Evolutionary conservation across 1,140 invertebrate species (phyloP).

Genomic region (Zaprionus kolodkinae): DNA sequence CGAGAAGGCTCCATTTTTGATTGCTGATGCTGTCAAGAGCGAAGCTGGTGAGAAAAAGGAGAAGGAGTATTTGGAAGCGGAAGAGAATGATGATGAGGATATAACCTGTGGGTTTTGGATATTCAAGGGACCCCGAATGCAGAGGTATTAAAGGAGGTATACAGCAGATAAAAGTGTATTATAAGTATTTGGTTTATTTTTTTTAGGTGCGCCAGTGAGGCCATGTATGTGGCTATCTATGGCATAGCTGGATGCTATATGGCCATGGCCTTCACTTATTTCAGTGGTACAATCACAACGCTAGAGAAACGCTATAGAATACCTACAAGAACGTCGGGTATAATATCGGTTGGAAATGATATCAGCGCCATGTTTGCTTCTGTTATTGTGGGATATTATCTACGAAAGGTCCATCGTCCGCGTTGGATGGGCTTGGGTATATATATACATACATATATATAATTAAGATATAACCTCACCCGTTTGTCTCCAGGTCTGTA

Average conservation of each 20-base stretch:
- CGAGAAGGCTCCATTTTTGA: conserved; percentile 34
- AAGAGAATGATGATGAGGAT: conserved; percentile 85
- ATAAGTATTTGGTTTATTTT: neutral
- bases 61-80: neutral
- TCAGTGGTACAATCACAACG: conserved; percentile 91
- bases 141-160: conserved; percentile 63
- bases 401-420: conserved; percentile 66
- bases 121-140: conserved; percentile 85
- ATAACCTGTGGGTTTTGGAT: conserved; percentile 87
- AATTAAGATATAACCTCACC: conserved; percentile 72
- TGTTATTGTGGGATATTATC: conserved; percentile 66
- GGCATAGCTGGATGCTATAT: conserved; percentile 89
- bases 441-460: neutral
- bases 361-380: conserved; percentile 67
- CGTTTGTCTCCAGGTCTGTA: conserved; percentile 86
- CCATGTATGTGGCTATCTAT: conserved; percentile 89
- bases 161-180: too few relatives aligned
- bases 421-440: conserved; percentile 78
- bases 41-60: neutral
- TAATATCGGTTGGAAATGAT: conserved; percentile 89
- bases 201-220: conserved; percentile 88
- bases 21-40: neutral
- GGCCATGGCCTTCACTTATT: conserved; percentile 90
- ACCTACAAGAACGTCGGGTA: conserved; percentile 89
- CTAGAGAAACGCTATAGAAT: conserved; percentile 93